Conservation (phyloP, 1,140 invertebrate genomes). For the Papilio glaucus region DNA sequence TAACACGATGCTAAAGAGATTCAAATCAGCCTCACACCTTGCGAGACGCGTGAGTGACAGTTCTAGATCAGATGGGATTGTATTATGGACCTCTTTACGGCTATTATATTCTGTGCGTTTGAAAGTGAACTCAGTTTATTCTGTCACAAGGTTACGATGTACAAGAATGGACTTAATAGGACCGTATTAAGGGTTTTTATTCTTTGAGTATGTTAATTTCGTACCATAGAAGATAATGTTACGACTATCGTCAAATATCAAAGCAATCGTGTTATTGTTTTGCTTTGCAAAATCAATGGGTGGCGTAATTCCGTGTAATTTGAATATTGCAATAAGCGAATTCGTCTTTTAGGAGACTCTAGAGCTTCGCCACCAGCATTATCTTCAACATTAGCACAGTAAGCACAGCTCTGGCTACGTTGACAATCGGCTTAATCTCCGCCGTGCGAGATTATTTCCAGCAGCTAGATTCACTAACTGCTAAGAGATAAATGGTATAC, state of each 20-base stretch:
- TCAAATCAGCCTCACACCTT: conserved; percentile 44
- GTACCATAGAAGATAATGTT: conserved; percentile 9
- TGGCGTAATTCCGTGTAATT: background rate
- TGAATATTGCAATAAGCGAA: conserved; percentile 32
- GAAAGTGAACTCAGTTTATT: conserved; percentile 42
- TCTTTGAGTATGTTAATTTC: background rate
- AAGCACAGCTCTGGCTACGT: too few species aligned
- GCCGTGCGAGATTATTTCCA: too few species aligned
- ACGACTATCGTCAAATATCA: conserved; percentile 23
- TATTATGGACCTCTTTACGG: conserved; percentile 27
- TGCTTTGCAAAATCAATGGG: conserved; percentile 45
- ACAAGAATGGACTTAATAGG: background rate
- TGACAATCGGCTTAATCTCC: too few species aligned
- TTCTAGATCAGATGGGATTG: conserved; percentile 54
- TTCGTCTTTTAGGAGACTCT: background rate
- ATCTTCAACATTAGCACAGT: too few species aligned
- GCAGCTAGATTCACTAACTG: background rate
- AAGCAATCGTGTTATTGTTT: conserved; percentile 52
- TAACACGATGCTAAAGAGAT: conserved; percentile 22
- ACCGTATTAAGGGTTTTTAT: background rate
- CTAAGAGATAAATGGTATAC: background rate
- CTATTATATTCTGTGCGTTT: conserved; percentile 47
- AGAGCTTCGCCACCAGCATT: too few species aligned
- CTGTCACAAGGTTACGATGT: background rate
- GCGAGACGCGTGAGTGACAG: conserved; percentile 57